Base-by-base conservation (phyloP, 2,888 invertebrate species). In the Morpho helenor region DNA sequence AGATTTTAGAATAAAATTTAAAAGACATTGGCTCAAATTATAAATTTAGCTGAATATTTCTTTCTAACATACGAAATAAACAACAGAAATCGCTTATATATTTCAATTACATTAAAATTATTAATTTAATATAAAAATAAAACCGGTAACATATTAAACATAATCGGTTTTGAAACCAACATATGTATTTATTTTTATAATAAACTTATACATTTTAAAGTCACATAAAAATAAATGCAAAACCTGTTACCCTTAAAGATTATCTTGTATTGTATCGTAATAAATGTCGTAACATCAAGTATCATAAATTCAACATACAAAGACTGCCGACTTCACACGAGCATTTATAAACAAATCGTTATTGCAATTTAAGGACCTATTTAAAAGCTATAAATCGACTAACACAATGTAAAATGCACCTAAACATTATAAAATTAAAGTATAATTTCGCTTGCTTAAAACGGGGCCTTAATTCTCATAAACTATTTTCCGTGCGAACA, bases 311-410 rank as follows among this genome's bases (percentile, higher is more conserved):
- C 54, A 60, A 59, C 75, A 74, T 75, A 77, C 77, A 83, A 82
- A 80, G 80, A 73, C 73, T 74, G 71, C 80, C 79, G 80, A 66
- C 63, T 61, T 75, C 68, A 77, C 75, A 71, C 70, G 68, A 77
- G 74, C 74, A 76, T 80, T 80, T 83, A 83, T 85, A 87, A 90
- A 90, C 87, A 90, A 88, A 89, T 89, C 81, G 82, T 90, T 91
- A 90, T 89, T 87, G 87, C 89, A 73, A 88, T 91, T 89, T 89
- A 89, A 89, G 84, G 83, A 86, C 81, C 84, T 84, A 88, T 90
- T 88, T 85, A 87, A 89, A 89, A 86, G 77, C 84, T 79, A 91
- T 88, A 87, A 88, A 87, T 57, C 75, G 73, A 68, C n/a, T 55
- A 47, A 63, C 44, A 41, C 70, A 74, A 52, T 8, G 59, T 7